Evolutionary conservation across 1,140 invertebrate genomes (phyloP), one percentile per base, ranked within the genome.

Genomic region (Mylabris phalerata): DNA sequence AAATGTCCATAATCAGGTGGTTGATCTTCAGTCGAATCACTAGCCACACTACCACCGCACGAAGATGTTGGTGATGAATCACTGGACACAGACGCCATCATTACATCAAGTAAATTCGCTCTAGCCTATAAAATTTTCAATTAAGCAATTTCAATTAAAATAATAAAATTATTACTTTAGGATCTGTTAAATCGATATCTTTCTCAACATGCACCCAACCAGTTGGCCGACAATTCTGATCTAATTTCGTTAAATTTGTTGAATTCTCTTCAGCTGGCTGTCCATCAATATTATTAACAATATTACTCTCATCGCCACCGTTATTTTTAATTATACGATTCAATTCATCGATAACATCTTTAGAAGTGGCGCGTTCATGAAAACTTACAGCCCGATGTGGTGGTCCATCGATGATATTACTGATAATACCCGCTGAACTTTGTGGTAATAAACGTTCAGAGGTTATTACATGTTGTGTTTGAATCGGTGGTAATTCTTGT

Each of bases 191-290:
- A 71, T 88, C 86, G 58, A 87, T 85, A 66, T 88, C 84, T 52
- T 82, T 79, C 71, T 88, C 85, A 13, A 89, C 83, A 72, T 88
- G 86, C 57, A 89, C 81, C 86, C 87, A 89, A 54, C 86, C 86
- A 3, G 86, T 88, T 24, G 83, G 81, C 65, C 82, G 84, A 61
- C 85, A 80, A 11, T 83, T 83, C 50, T 79, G 75, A 74, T 86
- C 84, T 46, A 81, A 74, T 57, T 74, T 76, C 4, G 70, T 71
- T 24, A 69, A 74, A 10, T 70, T 45, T 72, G 74, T 24, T 57
- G 60, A 26, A 63, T 75, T 75, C 32, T 75, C 75, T 49, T 51
- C 60, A 60, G 49, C 10, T 10, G 39, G 6, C 2, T 40, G 39
- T 40, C 19, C 19, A 19, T 19, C 19, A 19, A 19, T 19, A 32